phyloP scores from a whole-genome alignment of 2,888 invertebrate genomes.

The Hydraecia micacea region DNA sequence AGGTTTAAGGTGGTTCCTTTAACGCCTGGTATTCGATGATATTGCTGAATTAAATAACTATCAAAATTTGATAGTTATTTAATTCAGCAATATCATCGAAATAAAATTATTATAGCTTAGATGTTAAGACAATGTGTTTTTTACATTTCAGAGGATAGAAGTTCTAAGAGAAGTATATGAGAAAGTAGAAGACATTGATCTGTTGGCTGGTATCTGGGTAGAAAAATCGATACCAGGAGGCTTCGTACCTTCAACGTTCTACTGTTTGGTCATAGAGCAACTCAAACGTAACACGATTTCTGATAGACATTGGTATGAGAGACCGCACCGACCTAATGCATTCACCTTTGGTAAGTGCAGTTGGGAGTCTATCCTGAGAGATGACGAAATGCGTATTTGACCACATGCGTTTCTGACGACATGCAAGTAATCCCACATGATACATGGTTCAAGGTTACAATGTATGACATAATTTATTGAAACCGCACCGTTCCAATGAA shows the following conservation, averaged over 20 bases:
- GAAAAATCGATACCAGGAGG: conserved; percentile 95
- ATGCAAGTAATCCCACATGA: too few relatives aligned
- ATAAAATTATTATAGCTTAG: background rate
- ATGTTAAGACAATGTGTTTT: background rate
- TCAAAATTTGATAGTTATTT: too few relatives aligned
- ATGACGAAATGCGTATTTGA: too few relatives aligned
- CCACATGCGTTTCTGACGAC: too few relatives aligned
- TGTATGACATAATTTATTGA: background rate
- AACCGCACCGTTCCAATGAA: background rate
- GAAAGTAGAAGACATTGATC: conserved; percentile 95
- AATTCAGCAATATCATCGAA: too few relatives aligned
- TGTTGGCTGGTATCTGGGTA: conserved; percentile 96
- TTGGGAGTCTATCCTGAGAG: too few relatives aligned
- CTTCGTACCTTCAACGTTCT: conserved; percentile 96
- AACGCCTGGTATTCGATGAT: too few relatives aligned
- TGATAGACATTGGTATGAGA: conserved; percentile 95
- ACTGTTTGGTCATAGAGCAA: conserved; percentile 96
- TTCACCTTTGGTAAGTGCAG: conserved; percentile 75
- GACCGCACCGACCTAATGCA: conserved; percentile 75
- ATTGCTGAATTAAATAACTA: too few relatives aligned
- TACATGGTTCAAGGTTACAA: conserved; percentile 14
- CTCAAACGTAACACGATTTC: conserved; percentile 94
- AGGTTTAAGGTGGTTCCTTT: too few relatives aligned
- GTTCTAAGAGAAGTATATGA: conserved; percentile 73
- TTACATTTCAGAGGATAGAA: conserved; percentile 75